Conservation (phyloP, 2,797 vertebrate species). For the Numenius phaeopus region DNA sequence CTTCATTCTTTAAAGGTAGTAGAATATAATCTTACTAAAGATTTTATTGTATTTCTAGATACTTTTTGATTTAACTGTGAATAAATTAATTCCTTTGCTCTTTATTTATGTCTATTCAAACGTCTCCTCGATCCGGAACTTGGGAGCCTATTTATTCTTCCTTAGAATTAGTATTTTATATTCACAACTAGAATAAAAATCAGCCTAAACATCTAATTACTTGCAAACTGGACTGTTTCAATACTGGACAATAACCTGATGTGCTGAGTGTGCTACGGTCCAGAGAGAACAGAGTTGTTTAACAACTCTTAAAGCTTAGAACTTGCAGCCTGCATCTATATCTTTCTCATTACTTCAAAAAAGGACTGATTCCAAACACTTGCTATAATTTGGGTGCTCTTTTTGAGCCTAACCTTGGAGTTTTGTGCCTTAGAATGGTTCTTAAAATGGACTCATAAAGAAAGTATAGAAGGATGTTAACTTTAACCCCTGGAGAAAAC, state of each 20-base stretch:
- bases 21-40: not conserved
- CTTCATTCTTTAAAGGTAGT: not conserved
- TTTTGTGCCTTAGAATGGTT: not conserved
- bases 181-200: not conserved
- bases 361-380: not conserved
- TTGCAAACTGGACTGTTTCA: not conserved
- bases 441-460: not conserved
- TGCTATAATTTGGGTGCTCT: not conserved
- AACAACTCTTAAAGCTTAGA: not conserved
- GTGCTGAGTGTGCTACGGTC: fast-evolving
- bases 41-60: not conserved
- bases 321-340: not conserved
- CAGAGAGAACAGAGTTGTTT: not conserved
- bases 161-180: not conserved
- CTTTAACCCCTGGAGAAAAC: not conserved
- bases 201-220: not conserved
- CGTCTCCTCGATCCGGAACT: fast-evolving
- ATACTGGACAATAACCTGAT: not conserved
- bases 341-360: not conserved
- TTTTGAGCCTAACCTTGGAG: not conserved
- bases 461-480: not conserved
- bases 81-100: not conserved
- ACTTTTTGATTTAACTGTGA: not conserved
- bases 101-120: not conserved
- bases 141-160: not conserved